These are phyloP conservation scores for Anastrepha ludens DNA, from an alignment of 1,140 invertebrate genomes.

Conservation along the genomic window DNA sequence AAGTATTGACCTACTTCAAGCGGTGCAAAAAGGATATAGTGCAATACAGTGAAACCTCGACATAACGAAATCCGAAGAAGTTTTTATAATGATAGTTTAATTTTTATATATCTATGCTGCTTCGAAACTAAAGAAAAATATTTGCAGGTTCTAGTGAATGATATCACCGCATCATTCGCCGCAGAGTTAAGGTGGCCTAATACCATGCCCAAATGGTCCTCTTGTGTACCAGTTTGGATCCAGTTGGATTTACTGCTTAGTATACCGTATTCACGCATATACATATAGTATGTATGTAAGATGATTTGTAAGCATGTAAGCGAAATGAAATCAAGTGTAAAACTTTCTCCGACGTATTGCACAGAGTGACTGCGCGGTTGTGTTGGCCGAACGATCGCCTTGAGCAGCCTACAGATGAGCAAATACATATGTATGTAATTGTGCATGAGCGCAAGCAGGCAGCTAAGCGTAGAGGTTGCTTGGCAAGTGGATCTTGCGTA, in stretches of 20 bases:
- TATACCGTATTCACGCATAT: neutral
- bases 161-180: neutral
- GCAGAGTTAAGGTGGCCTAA: neutral
- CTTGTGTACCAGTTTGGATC: neutral
- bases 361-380: neutral
- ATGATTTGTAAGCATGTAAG: neutral
- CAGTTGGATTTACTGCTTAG: too few species aligned
- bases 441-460: neutral
- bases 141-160: neutral
- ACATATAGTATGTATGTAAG: neutral
- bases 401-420: neutral
- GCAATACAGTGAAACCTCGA: too few species aligned
- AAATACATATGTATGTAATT: neutral
- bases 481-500: constrained; percentile 32
- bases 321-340: constrained; percentile 12
- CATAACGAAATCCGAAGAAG: too few species aligned
- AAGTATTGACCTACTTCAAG: too few species aligned
- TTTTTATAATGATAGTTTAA: too few species aligned
- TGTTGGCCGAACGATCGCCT: neutral
- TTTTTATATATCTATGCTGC: too few species aligned
- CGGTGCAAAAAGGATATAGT: too few species aligned
- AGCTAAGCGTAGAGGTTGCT: neutral
- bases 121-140: neutral
- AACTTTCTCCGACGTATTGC: constrained; percentile 23
- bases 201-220: neutral